Evolutionary conservation across 2,888 invertebrate genomes (phyloP), one percentile per base, ranked within the genome.

Genomic region (Acrobasis repandana): DNA sequence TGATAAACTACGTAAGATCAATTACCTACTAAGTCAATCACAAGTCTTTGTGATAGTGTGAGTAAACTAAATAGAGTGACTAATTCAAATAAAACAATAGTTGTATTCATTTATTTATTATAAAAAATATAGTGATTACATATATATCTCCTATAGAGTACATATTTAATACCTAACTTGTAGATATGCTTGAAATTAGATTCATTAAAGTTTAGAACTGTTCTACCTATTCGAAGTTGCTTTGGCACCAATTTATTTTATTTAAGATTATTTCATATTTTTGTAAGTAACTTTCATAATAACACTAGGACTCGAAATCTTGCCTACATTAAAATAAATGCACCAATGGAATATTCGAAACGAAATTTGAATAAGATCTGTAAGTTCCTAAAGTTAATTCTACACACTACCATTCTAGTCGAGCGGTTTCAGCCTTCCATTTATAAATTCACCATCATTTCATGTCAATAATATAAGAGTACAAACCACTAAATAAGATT

Each of bases 191-290:
- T 61, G 63, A 54, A 51, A 62, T 62, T 63, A 59, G 43, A 58
- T 62, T 58, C 36, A 33, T 43, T 48, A 50, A 56, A 58, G 56
- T 60, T 63, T 57, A 63, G 56, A 65, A 65, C 62, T 64, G 62
- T 67, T 62, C 59, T 50, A 60, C 59, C 64, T 63, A 46, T 59
- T 38, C 49, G 34, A 52, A 52, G 68, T 70, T 80, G 77, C 86
- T 88, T 89, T 88, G 89, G 89, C 89, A 89, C 88, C 83, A 77
- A 83, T 82, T 76, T 36, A 38, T 28, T 75, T 75, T 77, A 64
- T 75, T 72, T 72, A 18, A 54, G 38, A 38, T 8, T 54, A 58
- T 58, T 28, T 62, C 61, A 62, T 66, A 36, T 18, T 50, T 48
- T 60, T 50, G 48, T 63, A 54, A 61, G 28, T 61, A 50, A 16